Conservation (phyloP, 1,140 invertebrate genomes). For the Lepidostoma basale region DNA sequence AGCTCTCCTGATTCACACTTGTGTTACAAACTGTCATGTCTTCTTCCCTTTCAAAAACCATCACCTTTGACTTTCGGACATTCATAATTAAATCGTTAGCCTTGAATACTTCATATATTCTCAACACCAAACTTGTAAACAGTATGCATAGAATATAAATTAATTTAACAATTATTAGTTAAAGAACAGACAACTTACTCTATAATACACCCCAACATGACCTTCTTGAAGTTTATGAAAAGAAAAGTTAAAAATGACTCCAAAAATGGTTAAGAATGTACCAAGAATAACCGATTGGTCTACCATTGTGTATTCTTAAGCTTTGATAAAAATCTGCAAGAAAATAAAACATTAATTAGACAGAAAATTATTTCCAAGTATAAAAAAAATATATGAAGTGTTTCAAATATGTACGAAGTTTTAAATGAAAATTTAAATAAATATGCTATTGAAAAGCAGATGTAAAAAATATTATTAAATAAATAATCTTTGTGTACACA, state of each 20-base stretch:
- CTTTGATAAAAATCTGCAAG: neutral
- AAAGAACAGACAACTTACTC: constrained; percentile 65
- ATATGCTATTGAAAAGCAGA: neutral
- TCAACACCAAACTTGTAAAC: too few species aligned
- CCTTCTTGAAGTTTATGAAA: constrained; percentile 87
- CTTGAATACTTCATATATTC: too few species aligned
- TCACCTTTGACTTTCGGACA: too few species aligned
- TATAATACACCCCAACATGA: constrained; percentile 88
- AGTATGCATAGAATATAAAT: too few species aligned
- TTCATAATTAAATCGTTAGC: too few species aligned
- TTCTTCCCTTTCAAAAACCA: too few species aligned
- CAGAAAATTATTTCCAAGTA: neutral
- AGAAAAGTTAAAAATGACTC: constrained; percentile 57
- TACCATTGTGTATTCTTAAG: constrained; percentile 26
- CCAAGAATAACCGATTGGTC: constrained; percentile 49
- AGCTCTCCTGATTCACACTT: too few species aligned
- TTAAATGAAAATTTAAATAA: neutral
- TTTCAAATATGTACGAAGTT: too few species aligned
- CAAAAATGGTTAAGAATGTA: constrained; percentile 53
- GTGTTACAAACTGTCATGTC: too few species aligned
- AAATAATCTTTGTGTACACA: too few species aligned
- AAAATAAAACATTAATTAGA: neutral
- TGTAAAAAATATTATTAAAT: neutral
- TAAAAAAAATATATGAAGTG: too few species aligned
- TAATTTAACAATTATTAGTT: neutral